Percentiles rank a stretch among this genome's conserved stretches.
Conservation (phyloP, 2,888 invertebrate genomes). For the Ceramica pisi region DNA sequence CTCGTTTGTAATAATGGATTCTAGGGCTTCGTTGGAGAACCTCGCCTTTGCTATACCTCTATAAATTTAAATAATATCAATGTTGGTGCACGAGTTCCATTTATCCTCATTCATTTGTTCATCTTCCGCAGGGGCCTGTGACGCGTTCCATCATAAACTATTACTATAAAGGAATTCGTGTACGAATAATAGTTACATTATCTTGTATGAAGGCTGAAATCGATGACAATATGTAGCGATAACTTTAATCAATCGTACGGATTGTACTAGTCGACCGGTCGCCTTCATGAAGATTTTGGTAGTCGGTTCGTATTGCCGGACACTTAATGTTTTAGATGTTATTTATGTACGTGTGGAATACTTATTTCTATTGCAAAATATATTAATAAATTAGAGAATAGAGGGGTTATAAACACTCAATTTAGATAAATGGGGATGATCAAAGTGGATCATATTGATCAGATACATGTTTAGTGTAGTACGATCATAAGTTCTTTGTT, state of each 20-base stretch:
- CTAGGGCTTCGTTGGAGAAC: slow-evolving; percentile 80
- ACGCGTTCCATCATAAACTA: slow-evolving; percentile 45
- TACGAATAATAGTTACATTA: slow-evolving; percentile 72
- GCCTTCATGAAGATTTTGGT: slow-evolving; percentile 71
- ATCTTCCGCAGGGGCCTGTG: slow-evolving; percentile 59
- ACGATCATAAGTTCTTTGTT: slow-evolving; percentile 61
- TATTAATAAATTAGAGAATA: slow-evolving; percentile 62
- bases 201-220: slow-evolving; percentile 78
- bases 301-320: slow-evolving; percentile 72
- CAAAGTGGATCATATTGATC: slow-evolving; percentile 67
- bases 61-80: slow-evolving; percentile 69
- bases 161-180: slow-evolving; percentile 77
- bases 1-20: slow-evolving; percentile 82
- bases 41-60: slow-evolving; percentile 82
- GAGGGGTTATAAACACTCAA: slow-evolving; percentile 58
- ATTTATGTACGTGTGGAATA: slow-evolving; percentile 60
- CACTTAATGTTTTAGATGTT: slow-evolving; percentile 64
- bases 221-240: slow-evolving; percentile 83
- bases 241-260: slow-evolving; percentile 72
- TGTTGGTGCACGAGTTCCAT: slow-evolving; percentile 81
- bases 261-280: slow-evolving; percentile 70
- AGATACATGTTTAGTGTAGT: slow-evolving; percentile 61
- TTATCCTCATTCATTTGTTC: slow-evolving; percentile 64
- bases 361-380: slow-evolving; percentile 61
- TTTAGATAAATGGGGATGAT: slow-evolving; percentile 62